phyloP scores from a whole-genome alignment of 2,888 invertebrate species.

The Hydrotaea diabolus region DNA sequence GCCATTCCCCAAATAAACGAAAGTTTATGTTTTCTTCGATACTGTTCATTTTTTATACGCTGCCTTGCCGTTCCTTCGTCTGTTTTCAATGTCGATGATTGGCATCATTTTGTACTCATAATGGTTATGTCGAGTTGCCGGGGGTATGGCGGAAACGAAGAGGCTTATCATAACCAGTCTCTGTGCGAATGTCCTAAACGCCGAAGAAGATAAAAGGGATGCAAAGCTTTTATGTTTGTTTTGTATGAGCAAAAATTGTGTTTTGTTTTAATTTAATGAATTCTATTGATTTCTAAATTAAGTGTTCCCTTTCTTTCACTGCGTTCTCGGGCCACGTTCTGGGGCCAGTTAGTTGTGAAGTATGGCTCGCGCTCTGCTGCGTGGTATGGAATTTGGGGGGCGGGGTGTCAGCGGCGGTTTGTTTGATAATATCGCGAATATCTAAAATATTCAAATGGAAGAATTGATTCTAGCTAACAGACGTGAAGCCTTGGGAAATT shows the following conservation, averaged over 20 bases:
- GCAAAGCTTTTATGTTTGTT: background rate
- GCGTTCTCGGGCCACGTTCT: too few relatives aligned
- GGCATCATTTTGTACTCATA: conserved; percentile 31
- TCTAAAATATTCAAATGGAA: background rate
- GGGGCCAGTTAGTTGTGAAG: too few relatives aligned
- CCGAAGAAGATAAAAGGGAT: background rate
- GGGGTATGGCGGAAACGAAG: background rate
- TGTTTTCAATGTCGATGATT: conserved; percentile 29
- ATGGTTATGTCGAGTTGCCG: conserved; percentile 8
- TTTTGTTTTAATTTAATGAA: conserved; percentile 33
- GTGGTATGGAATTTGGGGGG: too few relatives aligned
- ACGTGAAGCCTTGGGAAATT: background rate
- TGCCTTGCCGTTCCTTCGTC: background rate
- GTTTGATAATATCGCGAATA: background rate
- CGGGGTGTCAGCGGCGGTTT: background rate
- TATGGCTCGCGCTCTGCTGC: too few relatives aligned
- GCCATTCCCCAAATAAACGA: conserved; percentile 10
- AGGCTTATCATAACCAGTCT: background rate
- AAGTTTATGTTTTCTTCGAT: background rate
- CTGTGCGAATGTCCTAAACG: background rate
- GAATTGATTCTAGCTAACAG: background rate
- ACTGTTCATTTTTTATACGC: conserved; percentile 5
- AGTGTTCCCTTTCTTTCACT: background rate
- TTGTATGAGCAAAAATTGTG: background rate
- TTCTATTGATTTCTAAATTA: conserved; percentile 22